Base-by-base conservation (phyloP, 2,113 vertebrate genomes). In the Semicossyphus pulcher region DNA sequence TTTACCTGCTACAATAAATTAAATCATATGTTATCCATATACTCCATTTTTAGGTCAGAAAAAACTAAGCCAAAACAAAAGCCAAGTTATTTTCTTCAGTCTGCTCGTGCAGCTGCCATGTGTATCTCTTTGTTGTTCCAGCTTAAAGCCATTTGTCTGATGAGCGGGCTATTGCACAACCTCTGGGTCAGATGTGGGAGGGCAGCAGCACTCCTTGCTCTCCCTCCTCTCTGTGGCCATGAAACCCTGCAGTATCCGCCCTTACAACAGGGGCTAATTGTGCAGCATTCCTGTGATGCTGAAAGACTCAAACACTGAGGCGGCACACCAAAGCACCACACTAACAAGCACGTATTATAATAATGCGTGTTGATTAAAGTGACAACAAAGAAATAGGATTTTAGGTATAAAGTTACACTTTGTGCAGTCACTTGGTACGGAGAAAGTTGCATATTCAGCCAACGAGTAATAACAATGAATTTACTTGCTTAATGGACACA, bases 181-280 rank as follows among this genome's bases (percentile, higher is more conserved):
- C 85, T 76, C 83, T 78, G 84, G 90, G 86, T 93, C 87, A 91
- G 61, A 76, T 84, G 80, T 89, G 81, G 85, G 86, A 77, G 81
- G 87, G 71, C 70, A 60, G 75, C 62, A 44, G 56, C 70, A 41
- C 74, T 82, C 39, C 76, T 73, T 69, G 28, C 41, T 80, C 81
- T 81, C 86, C 83, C 85, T 81, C 67, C 59, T 82, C 79, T 72
- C 52, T 78, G 65, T 77, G 76, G 70, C 81, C 81, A 81, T 83
- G 86, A 80, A 81, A 70, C 68, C 57, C 62, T 57, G 64, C 71
- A 71, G 78, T 76, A 90, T 88, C 81, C 65, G 47, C 82, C 76
- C 78, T 81, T 72, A 84, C 77, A 92, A 92, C 89, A 90, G 81
- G 72, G 77, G 72, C 65, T 85, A 81, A 92, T 90, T 90, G 91